These are phyloP conservation scores for Phortica magna DNA, from an alignment of 2,888 invertebrate species.

Conservation along the genomic window DNA sequence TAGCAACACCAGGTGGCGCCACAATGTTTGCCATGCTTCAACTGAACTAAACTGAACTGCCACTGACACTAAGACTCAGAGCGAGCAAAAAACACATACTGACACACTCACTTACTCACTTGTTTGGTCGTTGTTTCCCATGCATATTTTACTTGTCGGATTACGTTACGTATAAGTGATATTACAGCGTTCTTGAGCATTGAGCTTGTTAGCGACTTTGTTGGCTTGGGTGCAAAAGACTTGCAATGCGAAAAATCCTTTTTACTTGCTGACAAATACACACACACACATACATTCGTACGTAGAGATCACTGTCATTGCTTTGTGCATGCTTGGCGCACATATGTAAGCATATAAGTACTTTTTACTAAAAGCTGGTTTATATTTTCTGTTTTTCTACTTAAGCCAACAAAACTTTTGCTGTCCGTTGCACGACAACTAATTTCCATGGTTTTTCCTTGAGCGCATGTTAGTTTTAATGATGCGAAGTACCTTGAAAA, in stretches of 20 bases:
- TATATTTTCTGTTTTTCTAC: background rate
- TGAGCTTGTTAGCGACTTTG: conserved; percentile 7
- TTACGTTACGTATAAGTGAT: conserved; percentile 60
- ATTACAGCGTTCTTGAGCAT: conserved; percentile 55
- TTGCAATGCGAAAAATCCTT: background rate
- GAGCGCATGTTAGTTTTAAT: background rate
- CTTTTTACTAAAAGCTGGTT: background rate
- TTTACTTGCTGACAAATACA: background rate
- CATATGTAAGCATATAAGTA: background rate
- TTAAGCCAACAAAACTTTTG: background rate
- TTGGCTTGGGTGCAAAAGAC: background rate
- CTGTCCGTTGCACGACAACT: background rate
- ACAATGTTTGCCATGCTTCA: too few species aligned
- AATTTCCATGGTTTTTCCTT: background rate
- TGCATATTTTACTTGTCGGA: conserved; percentile 41
- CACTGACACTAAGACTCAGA: too few species aligned
- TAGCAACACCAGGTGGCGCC: background rate
- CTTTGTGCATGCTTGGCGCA: background rate
- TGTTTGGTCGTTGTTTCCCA: background rate
- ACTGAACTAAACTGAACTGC: too few species aligned
- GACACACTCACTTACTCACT: background rate
- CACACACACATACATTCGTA: background rate
- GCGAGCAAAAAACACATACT: background rate
- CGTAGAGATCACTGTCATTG: background rate
- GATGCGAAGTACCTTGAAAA: background rate